Base-by-base conservation (phyloP, 1,140 invertebrate species). In the Ptiloglossa arizonensis region DNA sequence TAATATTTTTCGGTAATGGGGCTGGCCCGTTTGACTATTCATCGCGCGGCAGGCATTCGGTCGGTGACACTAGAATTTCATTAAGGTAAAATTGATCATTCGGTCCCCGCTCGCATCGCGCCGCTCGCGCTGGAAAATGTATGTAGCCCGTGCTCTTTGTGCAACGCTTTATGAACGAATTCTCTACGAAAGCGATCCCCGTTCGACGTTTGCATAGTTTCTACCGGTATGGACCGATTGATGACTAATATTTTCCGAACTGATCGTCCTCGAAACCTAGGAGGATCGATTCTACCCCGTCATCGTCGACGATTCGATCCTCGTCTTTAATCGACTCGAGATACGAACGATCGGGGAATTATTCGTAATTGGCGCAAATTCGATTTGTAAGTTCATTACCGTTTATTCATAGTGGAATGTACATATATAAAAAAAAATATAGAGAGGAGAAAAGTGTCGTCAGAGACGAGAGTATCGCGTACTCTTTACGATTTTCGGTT, bases 31-130 rank as follows among this genome's bases (percentile, higher is more conserved):
- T n/a, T 22, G 56, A n/a, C 15, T 22, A 38, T 38, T 22, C 57
- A 19, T 29, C 2, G 32, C 19, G 19, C 29, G 1, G 32, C n/a
- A 35, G 52, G 54, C 19, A 70, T 59, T 32, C 68, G 27, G 27
- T 46, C 54, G 38, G 19, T 13, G 17, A n/a, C 27, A 4, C 17
- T 46, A 41, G 54, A 70, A 70, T 70, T 70, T 70, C 68, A 70
- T 70, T 70, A 70, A 19, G 24, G 52, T 27, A 44, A 70, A 56
- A 70, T 70, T 46, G 52, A 52, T 69, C 41, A 41, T 38, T 35
- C 48, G 29, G 22, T 69, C 13, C 50, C 8, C 29, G 22, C 19
- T 68, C 24, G 11, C 66, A 35, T 54, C 41, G 46, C 56, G 24
- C 9, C 32, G 50, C 8, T 22, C n/a, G 15, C 22, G 15, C 22